Conservation (phyloP, 2,113 vertebrate species). For the Vombatus ursinus region DNA sequence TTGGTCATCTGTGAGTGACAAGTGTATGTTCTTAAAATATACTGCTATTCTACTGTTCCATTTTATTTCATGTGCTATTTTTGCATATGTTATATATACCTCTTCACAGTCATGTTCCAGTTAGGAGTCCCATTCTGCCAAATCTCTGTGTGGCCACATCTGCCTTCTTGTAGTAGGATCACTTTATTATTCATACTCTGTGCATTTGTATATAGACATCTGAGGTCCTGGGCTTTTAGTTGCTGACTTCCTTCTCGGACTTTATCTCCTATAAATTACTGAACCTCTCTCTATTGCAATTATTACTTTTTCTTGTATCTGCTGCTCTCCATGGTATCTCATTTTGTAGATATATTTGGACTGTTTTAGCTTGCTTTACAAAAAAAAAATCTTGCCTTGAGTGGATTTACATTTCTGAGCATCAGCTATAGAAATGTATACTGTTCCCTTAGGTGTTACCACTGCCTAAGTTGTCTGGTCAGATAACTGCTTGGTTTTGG, state of each 20-base stretch:
- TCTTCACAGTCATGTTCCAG: neutral
- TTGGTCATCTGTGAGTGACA: neutral
- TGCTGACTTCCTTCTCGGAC: neutral
- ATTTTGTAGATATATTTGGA: neutral
- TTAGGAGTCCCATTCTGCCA: neutral
- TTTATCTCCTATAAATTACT: neutral
- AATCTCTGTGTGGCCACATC: neutral
- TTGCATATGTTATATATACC: neutral
- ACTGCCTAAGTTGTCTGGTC: neutral
- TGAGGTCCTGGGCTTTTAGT: neutral
- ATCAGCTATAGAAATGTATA: neutral
- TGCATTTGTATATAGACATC: neutral
- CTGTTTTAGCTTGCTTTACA: neutral
- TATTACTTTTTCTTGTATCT: neutral
- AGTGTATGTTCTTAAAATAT: neutral
- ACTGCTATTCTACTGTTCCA: neutral
- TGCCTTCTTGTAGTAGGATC: neutral
- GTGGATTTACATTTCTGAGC: neutral
- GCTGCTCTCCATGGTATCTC: neutral
- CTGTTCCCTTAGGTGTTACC: neutral
- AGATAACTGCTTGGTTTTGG: neutral
- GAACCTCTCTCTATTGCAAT: neutral
- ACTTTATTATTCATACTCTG: neutral
- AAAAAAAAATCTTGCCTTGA: neutral
- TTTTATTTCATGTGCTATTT: neutral